Evolutionary conservation across 2,888 invertebrate species (phyloP).

Genomic region (Epinotia demarniana): DNA sequence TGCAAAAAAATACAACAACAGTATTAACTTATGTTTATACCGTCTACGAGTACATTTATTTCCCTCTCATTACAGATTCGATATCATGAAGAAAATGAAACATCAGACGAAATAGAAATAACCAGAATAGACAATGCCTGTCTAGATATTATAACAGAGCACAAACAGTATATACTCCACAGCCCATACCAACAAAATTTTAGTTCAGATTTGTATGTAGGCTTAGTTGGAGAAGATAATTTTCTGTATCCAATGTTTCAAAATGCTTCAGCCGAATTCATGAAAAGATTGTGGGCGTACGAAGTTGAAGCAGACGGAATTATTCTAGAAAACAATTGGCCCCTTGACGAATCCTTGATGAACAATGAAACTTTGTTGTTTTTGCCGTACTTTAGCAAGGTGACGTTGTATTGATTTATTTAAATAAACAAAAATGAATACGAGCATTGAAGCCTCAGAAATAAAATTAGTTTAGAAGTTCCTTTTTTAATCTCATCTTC

Average conservation of each 20-base stretch:
- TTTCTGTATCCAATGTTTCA: constrained; percentile 70
- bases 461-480: too few relatives aligned
- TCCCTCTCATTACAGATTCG: constrained; percentile 57
- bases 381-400: constrained; percentile 82
- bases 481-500: too few relatives aligned
- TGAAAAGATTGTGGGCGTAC: constrained; percentile 64
- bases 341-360: constrained; percentile 71
- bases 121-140: constrained; percentile 46
- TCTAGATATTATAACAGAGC: constrained; percentile 52
- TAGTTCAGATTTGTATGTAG: constrained; percentile 58
- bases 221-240: constrained; percentile 53
- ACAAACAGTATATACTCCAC: constrained; percentile 57
- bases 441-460: too few relatives aligned
- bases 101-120: constrained; percentile 45
- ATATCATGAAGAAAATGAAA: constrained; percentile 47
- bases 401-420: constrained; percentile 51
- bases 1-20: too few relatives aligned
- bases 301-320: constrained; percentile 69
- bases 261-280: constrained; percentile 54
- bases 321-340: constrained; percentile 84
- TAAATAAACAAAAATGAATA: too few relatives aligned
- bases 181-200: constrained; percentile 40
- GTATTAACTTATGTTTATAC: background rate
- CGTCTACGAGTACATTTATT: background rate
- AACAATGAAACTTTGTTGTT: constrained; percentile 60